Evolutionary conservation across 2,888 invertebrate species (phyloP).

Genomic region (Chrysolina oricalcia): DNA sequence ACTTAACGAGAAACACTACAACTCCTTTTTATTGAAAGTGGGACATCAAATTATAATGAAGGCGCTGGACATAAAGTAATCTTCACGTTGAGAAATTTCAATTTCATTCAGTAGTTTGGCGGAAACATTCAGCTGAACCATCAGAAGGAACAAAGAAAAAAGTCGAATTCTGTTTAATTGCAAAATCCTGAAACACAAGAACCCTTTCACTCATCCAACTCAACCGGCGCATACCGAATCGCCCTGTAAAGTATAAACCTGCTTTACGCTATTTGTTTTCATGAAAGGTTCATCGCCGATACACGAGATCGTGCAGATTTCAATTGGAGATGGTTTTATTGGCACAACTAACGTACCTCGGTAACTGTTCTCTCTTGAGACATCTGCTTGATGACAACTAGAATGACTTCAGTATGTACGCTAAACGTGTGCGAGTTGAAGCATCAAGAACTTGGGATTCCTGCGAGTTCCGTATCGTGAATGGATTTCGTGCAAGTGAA

Average conservation of each 20-base stretch:
- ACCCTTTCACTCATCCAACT: not conserved
- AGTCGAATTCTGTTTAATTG: too few species aligned
- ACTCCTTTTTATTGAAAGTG: too few species aligned
- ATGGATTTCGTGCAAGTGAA: conserved; percentile 14
- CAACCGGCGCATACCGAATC: not conserved
- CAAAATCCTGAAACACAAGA: not conserved
- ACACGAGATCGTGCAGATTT: conserved; percentile 42
- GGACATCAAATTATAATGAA: too few species aligned
- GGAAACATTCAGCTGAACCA: too few species aligned
- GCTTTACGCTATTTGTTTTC: conserved; percentile 21
- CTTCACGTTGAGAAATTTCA: too few species aligned
- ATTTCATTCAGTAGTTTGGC: too few species aligned
- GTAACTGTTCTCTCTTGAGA: conserved; percentile 50
- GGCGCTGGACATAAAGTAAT: too few species aligned
- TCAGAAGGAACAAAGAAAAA: too few species aligned
- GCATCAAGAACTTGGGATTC: conserved; percentile 2
- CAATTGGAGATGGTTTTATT: conserved; percentile 47
- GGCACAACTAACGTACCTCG: conserved; percentile 53
- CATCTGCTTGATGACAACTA: conserved; percentile 49
- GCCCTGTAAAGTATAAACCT: not conserved
- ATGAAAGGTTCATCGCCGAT: conserved; percentile 37
- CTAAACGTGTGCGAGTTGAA: conserved; percentile 16
- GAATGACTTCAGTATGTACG: conserved; percentile 15
- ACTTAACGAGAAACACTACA: too few species aligned
- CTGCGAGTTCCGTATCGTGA: conserved; percentile 10